phyloP scores from a whole-genome alignment of 92 coral and sea anemone genomes.

The Epizoanthus ramosus region DNA sequence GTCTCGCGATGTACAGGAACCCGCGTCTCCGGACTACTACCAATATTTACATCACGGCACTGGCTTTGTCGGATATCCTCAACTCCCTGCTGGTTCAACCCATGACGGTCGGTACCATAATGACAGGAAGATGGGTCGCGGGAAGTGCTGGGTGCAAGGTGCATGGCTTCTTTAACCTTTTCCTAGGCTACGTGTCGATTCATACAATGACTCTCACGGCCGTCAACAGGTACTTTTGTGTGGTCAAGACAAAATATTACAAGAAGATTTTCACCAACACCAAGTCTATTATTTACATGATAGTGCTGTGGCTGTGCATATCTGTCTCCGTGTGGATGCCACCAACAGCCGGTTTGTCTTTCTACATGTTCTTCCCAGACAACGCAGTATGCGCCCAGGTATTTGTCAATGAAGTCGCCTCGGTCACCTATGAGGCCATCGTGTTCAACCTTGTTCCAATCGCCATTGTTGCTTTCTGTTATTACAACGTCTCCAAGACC shows the following conservation, averaged over 20 bases:
- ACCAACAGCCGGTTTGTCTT: conserved; percentile 21
- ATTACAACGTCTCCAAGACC: conserved; percentile 40
- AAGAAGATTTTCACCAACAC: conserved; percentile 18
- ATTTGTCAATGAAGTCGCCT: conserved; percentile 28
- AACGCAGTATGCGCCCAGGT: conserved; percentile 39
- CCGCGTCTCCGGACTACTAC: conserved; percentile 37
- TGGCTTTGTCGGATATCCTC: conserved; percentile 41
- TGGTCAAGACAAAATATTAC: conserved; percentile 37
- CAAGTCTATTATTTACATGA: conserved; percentile 15
- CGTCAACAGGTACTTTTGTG: conserved; percentile 38
- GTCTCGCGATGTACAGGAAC: conserved; percentile 29
- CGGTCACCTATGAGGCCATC: conserved; percentile 36
- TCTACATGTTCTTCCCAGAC: conserved; percentile 28
- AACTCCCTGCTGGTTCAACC: conserved; percentile 35
- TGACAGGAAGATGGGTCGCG: conserved; percentile 28
- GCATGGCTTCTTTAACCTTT: conserved; percentile 38
- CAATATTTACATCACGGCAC: conserved; percentile 36
- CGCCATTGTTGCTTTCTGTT: conserved; percentile 33
- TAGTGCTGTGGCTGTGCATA: conserved; percentile 22
- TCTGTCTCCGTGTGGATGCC: conserved; percentile 31
- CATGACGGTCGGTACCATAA: conserved; percentile 20
- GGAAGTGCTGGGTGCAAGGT: conserved; percentile 27
- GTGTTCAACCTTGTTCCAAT: conserved; percentile 32
- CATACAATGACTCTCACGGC: conserved; percentile 42
- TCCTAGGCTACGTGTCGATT: conserved; percentile 17